Percentiles rank a stretch among this genome's conserved stretches.
These are phyloP conservation scores for Callopanchax toddi DNA, from an alignment of 2,113 vertebrate species.

Conservation along the genomic window DNA sequence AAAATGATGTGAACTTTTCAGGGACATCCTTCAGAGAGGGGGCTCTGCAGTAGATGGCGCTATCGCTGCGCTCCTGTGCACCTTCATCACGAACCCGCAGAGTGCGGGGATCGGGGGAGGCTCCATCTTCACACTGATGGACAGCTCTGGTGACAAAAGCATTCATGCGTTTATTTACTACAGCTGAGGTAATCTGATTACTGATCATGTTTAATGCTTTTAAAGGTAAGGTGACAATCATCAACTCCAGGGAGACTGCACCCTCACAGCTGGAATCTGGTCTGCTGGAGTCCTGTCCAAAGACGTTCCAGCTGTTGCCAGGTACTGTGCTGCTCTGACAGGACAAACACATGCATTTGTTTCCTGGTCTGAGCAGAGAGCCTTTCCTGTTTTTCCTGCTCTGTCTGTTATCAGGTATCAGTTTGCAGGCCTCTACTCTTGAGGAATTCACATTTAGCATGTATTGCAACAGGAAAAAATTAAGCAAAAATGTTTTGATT, in stretches of 20 bases:
- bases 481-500: background rate
- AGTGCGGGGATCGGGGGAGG: constrained; percentile 92
- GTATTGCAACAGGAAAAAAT: background rate
- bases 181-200: background rate
- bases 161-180: background rate
- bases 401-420: background rate
- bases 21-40: constrained; percentile 70
- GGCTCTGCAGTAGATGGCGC: constrained; percentile 91
- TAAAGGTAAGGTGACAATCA: constrained; percentile 84
- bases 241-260: constrained; percentile 87
- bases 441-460: too few species aligned
- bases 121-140: constrained; percentile 90
- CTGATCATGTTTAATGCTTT: constrained; percentile 13
- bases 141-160: constrained; percentile 81
- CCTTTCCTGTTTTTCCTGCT: constrained; percentile 3
- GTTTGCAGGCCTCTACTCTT: background rate
- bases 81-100: constrained; percentile 86
- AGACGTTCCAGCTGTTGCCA: background rate
- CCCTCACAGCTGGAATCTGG: constrained; percentile 46
- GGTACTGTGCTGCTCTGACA: constrained; percentile 34
- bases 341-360: background rate
- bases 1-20: constrained; percentile 21
- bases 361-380: background rate
- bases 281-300: constrained; percentile 70
- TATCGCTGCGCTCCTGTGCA: constrained; percentile 91